Conservation (phyloP, 1,140 invertebrate genomes). For the Drosophila santomea region DNA sequence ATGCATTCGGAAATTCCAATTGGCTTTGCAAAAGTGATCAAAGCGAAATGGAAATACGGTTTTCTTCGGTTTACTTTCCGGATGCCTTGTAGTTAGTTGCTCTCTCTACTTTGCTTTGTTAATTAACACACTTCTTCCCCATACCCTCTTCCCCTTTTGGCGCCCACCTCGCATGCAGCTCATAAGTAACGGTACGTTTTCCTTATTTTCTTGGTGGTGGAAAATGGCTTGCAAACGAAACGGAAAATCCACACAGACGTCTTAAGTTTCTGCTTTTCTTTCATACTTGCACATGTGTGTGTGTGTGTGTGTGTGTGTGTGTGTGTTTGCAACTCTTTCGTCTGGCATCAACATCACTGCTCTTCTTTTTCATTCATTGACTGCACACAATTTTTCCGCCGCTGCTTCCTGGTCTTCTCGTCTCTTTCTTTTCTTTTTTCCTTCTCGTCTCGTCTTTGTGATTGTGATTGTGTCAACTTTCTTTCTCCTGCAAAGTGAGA, state of each 20-base stretch:
- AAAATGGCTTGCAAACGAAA: constrained; percentile 58
- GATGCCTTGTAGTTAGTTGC: constrained; percentile 49
- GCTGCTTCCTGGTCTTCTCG: constrained; percentile 69
- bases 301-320: constrained; percentile 4
- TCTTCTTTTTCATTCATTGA: constrained; percentile 67
- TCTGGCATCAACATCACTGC: constrained; percentile 9
- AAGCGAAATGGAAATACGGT: constrained; percentile 39
- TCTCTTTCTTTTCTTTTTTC: constrained; percentile 30
- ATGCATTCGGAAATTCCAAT: constrained; percentile 41
- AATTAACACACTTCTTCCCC: constrained; percentile 68
- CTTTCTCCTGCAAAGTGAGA: constrained; percentile 49
- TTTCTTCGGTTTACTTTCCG: constrained; percentile 66
- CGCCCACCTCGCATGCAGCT: constrained; percentile 21
- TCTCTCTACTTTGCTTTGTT: constrained; percentile 53
- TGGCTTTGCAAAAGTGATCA: constrained; percentile 22
- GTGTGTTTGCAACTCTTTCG: constrained; percentile 36
- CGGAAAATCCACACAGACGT: constrained; percentile 59
- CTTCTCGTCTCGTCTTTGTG: constrained; percentile 22
- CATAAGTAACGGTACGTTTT: constrained; percentile 73
- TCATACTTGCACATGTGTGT: not conserved
- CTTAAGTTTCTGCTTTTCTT: constrained; percentile 47
- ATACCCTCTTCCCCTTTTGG: not conserved
- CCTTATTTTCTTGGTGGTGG: constrained; percentile 56
- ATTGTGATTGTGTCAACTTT: constrained; percentile 63
- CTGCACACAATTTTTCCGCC: constrained; percentile 57